Evolutionary conservation across 2,113 vertebrate species (phyloP), one percentile per base, ranked within the genome.

Genomic region (Cheilinus undulatus): DNA sequence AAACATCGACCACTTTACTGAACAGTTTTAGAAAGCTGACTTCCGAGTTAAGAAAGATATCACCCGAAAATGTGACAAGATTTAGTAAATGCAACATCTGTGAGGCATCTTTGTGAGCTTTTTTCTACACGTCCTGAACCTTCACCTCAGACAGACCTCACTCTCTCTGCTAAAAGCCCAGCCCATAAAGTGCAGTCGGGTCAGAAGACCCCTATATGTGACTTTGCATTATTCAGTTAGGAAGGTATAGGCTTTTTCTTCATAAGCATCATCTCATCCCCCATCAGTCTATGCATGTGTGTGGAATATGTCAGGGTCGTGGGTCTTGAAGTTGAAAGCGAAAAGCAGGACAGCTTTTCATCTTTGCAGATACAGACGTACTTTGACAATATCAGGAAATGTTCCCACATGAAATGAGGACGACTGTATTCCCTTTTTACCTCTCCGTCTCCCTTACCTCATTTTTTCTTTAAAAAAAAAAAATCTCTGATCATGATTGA

Each of bases 161-260:
- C 26, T 54, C 20, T 28, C 15, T 36, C 4, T 59, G 26, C 56
- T 63, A 53, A 76, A 74, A 75, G 59, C 69, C 48, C 20, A 13
- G 13, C n/a, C 58, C 15, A 50, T 26, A 50, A 24, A 76, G 34
- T 61, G 63, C 27, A 49, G 57, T 42, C 52, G 52, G 46, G 38
- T 65, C 52, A 45, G 43, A 19, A 46, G n/a, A 69, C 23, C 30
- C 22, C 22, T 52, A n/a, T 56, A 46, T 60, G 49, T 34, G 56
- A 73, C 12, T 22, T 54, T 76, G 63, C 60, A 76, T 85, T 75
- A 85, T 86, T 78, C 61, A 74, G 43, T 59, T 63, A 19, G 51
- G 61, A 67, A 66, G 19, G 49, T 38, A 38, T n/a, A 45, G 11
- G 19, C 40, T 15, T 11, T 38, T 63, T 53, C 48, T 50, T 30